Percentiles rank a stretch among this genome's conserved stretches.
phyloP scores from a whole-genome alignment of 2,888 invertebrate species.

The Conops quadrifasciatus region DNA sequence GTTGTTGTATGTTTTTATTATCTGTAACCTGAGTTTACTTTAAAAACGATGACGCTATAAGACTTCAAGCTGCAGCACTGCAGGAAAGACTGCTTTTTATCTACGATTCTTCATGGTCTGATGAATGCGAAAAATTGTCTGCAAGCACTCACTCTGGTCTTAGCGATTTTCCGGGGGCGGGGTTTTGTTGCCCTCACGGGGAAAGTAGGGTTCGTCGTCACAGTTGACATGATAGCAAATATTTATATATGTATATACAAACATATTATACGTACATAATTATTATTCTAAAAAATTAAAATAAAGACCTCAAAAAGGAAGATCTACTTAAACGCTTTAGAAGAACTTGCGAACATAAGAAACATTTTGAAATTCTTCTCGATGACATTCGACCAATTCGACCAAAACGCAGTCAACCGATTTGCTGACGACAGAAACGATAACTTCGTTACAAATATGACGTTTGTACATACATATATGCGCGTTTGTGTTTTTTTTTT shows the following conservation, averaged over 20 bases:
- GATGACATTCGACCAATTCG: too few species aligned
- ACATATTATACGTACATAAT: too few species aligned
- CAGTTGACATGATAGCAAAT: slow-evolving; percentile 4
- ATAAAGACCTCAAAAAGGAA: too few species aligned
- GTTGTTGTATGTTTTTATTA: not conserved
- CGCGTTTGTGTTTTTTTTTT: too few species aligned
- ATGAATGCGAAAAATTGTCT: slow-evolving; percentile 30
- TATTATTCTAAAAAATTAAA: too few species aligned
- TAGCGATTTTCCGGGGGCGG: not conserved
- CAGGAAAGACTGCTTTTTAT: not conserved
- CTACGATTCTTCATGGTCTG: slow-evolving; percentile 24
- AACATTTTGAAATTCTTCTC: too few species aligned
- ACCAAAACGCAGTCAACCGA: too few species aligned
- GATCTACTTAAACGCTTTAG: too few species aligned
- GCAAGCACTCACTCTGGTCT: not conserved
- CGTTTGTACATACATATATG: too few species aligned
- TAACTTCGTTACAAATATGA: too few species aligned
- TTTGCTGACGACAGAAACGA: too few species aligned
- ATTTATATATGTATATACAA: not conserved
- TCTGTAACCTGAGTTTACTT: slow-evolving; percentile 1
- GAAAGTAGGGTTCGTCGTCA: not conserved
- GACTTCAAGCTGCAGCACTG: not conserved
- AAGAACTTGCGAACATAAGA: too few species aligned
- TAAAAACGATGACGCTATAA: not conserved
- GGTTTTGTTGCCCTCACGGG: not conserved